phyloP scores from a whole-genome alignment of 2,113 vertebrate species.

The Caracal caracal region DNA sequence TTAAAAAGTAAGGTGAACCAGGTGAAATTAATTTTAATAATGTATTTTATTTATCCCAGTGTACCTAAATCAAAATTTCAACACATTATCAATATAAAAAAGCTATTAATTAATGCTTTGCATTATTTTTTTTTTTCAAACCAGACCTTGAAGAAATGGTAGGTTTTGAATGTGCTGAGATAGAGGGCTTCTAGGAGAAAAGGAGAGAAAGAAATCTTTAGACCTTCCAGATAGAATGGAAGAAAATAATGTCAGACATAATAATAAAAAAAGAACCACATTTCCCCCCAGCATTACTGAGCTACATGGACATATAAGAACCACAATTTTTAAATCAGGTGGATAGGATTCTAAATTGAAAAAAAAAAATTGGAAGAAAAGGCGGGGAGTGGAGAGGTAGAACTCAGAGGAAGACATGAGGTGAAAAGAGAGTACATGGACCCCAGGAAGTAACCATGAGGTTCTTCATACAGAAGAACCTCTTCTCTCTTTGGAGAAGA shows the following conservation, averaged over 20 bases:
- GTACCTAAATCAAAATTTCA: neutral
- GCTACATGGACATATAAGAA: neutral
- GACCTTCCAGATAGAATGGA: neutral
- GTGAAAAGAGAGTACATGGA: neutral
- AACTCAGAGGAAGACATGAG: neutral
- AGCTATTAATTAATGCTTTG: neutral
- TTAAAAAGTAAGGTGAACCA: neutral
- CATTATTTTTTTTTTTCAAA: neutral
- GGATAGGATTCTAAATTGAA: neutral
- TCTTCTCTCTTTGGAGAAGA: neutral
- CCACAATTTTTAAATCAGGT: neutral
- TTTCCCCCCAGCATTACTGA: neutral
- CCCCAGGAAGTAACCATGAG: neutral
- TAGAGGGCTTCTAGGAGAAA: neutral
- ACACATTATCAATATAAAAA: neutral
- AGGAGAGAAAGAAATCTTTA: neutral
- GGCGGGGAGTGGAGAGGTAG: neutral
- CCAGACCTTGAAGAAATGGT: neutral
- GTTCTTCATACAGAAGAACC: neutral
- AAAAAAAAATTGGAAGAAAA: neutral
- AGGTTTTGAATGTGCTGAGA: neutral
- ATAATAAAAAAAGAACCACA: neutral
- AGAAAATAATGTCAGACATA: neutral
- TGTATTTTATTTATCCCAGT: neutral
- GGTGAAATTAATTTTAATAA: neutral